Conservation (phyloP, 2,797 vertebrate genomes). For the Sciurus vulgaris region DNA sequence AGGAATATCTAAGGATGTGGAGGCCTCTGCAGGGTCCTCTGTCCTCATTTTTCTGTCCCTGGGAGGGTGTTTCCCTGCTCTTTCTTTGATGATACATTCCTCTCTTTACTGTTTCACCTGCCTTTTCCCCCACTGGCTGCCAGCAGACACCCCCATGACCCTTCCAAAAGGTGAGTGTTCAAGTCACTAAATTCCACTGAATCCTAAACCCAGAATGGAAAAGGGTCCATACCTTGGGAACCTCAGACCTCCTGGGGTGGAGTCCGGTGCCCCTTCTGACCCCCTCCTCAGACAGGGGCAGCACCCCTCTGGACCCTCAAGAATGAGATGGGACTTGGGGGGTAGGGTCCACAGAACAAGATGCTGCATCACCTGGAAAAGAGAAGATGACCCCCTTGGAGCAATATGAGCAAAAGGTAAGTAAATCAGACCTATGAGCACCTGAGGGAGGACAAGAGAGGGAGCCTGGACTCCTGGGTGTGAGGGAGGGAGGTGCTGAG, state of each 20-base stretch:
- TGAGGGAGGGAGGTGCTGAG: background rate
- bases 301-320: background rate
- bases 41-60: background rate
- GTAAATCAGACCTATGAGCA: background rate
- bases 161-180: constrained; percentile 77
- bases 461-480: background rate
- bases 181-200: background rate
- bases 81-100: background rate
- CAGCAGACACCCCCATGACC: constrained; percentile 50
- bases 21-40: background rate
- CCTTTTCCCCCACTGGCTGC: constrained; percentile 5
- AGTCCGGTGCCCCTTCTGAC: background rate
- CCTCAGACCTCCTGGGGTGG: background rate
- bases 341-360: constrained; percentile 80
- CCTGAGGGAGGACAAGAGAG: background rate
- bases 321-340: constrained; percentile 63
- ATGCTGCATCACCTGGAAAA: constrained; percentile 63
- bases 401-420: constrained; percentile 92
- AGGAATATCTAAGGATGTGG: background rate
- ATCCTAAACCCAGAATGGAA: background rate
- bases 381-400: constrained; percentile 64
- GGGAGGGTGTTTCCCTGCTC: background rate
- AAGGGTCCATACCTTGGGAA: background rate
- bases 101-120: background rate
- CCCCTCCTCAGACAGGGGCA: background rate